Evolutionary conservation across 23 tunicate species (phyloP), one percentile per base, ranked within the genome.

Genomic region (Clavelina lepadiformis): DNA sequence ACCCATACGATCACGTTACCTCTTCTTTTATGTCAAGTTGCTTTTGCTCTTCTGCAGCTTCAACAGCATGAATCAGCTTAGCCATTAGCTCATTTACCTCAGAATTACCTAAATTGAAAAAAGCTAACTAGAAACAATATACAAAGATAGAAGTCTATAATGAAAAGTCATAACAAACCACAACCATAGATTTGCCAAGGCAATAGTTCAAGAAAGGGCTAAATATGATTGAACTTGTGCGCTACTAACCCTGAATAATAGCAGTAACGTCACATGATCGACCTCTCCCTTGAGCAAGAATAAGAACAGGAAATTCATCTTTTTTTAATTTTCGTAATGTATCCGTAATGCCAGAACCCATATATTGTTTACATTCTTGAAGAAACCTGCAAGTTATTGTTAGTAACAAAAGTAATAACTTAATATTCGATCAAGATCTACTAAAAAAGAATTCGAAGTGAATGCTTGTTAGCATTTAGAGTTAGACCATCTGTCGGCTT

Each of bases 191-290:
- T n/a, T n/a, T n/a, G n/a, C n/a, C n/a, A n/a, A n/a, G n/a, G n/a
- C n/a, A n/a, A n/a, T n/a, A n/a, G n/a, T n/a, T n/a, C n/a, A n/a
- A n/a, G n/a, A n/a, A n/a, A n/a, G n/a, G n/a, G n/a, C n/a, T n/a
- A n/a, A n/a, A n/a, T n/a, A n/a, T n/a, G n/a, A n/a, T n/a, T n/a
- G n/a, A n/a, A n/a, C n/a, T n/a, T n/a, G n/a, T n/a, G n/a, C n/a
- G n/a, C n/a, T n/a, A n/a, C 18, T 13, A 11, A 92, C 98, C 98
- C 85, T 93, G 82, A 20, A 93, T 74, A 8, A 93, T 85, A 11
- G 73, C 83, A 32, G 79, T 79, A 56, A 85, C 98, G 22, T 93
- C 94, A 68, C 86, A 78, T 19, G 86, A 44, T 28, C 93, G 51
- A 6, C 89, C 88, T 29, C 63, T 83, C 15, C 98, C 98, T 24